Evolutionary conservation across 2,113 vertebrate species (phyloP).

Genomic region (Malurus elegans): DNA sequence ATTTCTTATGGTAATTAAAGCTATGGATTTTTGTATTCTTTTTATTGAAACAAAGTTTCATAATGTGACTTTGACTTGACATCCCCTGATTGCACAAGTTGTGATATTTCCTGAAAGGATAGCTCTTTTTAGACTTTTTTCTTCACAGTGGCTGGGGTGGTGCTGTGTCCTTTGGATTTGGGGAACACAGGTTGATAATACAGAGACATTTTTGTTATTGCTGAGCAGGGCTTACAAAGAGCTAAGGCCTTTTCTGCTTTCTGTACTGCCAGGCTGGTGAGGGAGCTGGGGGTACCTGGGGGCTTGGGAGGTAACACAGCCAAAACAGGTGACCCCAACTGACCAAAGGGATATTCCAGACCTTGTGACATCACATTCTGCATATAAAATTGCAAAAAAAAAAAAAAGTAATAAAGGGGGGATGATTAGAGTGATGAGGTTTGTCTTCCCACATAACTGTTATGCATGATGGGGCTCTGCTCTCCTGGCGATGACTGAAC

Average conservation of each 20-base stretch:
- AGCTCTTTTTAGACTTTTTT: not conserved
- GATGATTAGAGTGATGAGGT: not conserved
- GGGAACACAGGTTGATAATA: not conserved
- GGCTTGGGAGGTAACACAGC: not conserved
- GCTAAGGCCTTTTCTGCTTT: not conserved
- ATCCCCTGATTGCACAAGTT: not conserved
- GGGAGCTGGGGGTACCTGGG: rapidly evolving
- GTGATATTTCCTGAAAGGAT: not conserved
- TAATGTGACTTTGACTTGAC: not conserved
- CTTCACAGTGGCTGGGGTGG: not conserved
- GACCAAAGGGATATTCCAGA: not conserved
- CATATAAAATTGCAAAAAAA: not conserved
- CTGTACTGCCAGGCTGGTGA: rapidly evolving
- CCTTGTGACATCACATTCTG: not conserved
- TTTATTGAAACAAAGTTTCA: not conserved
- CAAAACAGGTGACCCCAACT: not conserved
- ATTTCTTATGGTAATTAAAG: not conserved
- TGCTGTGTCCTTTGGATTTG: not conserved
- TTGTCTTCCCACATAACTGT: not conserved
- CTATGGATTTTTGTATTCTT: not conserved
- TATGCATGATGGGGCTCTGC: not conserved
- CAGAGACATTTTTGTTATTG: not conserved
- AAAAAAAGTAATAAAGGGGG: not conserved
- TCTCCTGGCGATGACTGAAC: not conserved
- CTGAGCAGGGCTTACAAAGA: not conserved